Evolutionary conservation across 2,797 vertebrate genomes (phyloP).

Genomic region (Choloepus didactylus): DNA sequence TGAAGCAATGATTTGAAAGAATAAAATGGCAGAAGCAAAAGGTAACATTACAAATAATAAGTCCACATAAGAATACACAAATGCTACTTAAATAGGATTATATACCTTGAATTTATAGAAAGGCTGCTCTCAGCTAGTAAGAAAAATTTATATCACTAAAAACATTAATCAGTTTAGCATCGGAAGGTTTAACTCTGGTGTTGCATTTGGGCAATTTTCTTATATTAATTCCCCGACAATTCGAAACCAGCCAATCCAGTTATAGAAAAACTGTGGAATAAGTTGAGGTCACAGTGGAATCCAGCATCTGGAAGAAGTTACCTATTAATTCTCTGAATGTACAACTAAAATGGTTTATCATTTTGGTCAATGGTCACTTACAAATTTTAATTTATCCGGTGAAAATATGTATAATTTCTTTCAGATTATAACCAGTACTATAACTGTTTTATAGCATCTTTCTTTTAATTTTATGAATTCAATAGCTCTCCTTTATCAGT

Average conservation of each 20-base stretch:
- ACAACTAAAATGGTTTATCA: conserved; percentile 36
- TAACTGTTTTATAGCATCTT: conserved; percentile 60
- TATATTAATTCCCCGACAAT: conserved; percentile 40
- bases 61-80: conserved; percentile 2
- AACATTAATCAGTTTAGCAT: neutral
- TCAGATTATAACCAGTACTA: conserved; percentile 43
- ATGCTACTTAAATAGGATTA: neutral
- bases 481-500: conserved; percentile 60
- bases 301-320: neutral
- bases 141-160: conserved; percentile 5
- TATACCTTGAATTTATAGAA: neutral
- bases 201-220: conserved; percentile 4
- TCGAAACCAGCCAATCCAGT: conserved; percentile 24
- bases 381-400: conserved; percentile 61
- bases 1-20: neutral
- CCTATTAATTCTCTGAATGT: neutral
- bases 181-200: conserved; percentile 21
- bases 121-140: conserved; percentile 8
- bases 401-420: conserved; percentile 61
- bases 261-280: conserved; percentile 26
- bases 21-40: conserved; percentile 33
- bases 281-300: neutral
- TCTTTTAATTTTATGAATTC: conserved; percentile 47
- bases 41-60: conserved; percentile 11
- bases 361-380: conserved; percentile 63